phyloP scores from a whole-genome alignment of 2,113 vertebrate genomes.

The Anarhynchus alexandrinus region DNA sequence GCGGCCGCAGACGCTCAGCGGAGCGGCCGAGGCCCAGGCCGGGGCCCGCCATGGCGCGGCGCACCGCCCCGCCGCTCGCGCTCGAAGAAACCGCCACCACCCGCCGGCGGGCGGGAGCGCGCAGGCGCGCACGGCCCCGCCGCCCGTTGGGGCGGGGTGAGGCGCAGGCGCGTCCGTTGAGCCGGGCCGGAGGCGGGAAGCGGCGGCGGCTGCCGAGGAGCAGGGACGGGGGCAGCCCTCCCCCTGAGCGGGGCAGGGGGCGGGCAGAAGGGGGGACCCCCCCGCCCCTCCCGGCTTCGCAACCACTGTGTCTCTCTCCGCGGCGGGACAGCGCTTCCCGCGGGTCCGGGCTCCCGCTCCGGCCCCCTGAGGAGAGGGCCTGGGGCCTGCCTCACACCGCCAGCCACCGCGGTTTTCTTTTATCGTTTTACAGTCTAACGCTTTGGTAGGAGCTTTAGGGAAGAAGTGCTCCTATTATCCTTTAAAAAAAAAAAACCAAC shows the following conservation, averaged over 20 bases:
- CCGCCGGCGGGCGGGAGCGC: neutral
- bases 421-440: neutral
- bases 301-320: too few relatives aligned
- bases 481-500: too few relatives aligned
- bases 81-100: neutral
- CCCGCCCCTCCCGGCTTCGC: too few relatives aligned
- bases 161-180: neutral
- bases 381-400: neutral
- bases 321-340: neutral
- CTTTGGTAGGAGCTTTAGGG: too few relatives aligned
- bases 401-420: neutral
- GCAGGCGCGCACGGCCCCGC: neutral
- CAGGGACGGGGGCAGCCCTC: too few relatives aligned
- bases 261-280: rapidly evolving
- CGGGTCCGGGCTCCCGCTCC: too few relatives aligned
- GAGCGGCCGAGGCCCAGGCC: neutral
- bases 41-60: neutral
- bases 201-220: neutral
- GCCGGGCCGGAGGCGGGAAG: neutral
- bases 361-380: neutral
- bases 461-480: neutral
- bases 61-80: neutral
- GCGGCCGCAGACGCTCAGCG: neutral
- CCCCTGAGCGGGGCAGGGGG: too few relatives aligned
- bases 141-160: too few relatives aligned